Evolutionary conservation across 2,888 invertebrate species (phyloP), one percentile per base, ranked within the genome.

Genomic region (Euplexia lucipara): DNA sequence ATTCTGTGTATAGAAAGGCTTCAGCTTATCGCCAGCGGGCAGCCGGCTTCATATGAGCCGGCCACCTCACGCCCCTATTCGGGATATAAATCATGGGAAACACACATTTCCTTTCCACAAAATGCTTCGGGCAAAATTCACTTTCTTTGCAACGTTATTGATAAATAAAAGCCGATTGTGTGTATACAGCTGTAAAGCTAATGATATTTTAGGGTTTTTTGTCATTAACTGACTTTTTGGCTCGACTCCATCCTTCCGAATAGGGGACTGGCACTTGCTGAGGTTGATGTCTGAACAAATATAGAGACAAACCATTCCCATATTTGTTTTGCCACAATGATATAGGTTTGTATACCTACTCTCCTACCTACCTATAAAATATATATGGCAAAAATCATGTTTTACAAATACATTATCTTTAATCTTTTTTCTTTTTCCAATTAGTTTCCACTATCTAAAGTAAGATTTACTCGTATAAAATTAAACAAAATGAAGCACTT

Each of bases 21-120:
- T 88, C 87, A 86, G 92, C 94, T 95, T 94, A 95, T 95, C 95
- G 94, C 92, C 89, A 83, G 73, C 89, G 91, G 91, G 85, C 95
- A 95, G 94, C 88, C 86, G 82, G 86, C 87, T 84, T 90, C 90
- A 88, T 90, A 88, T 85, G 87, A 84, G 81, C 85, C 86, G 87
- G 86, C 89, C 88, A 90, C 88, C 91, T 91, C 90, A 81, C 88
- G 86, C 90, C 90, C 89, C 90, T 89, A 88, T 92, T 91, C 87
- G 88, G 90, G 89, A 90, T 90, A 94, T 95, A 94, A 94, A 95
- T 95, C 93, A 94, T 93, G 89, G 86, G 87, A 90, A 93, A 92
- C 92, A 93, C 94, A 93, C 92, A 94, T 94, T 93, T 91, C 91
- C 93, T 93, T 88, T 93, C 92, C 90, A 83, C 91, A 90, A 92